A percentile compares a stretch with the other conserved stretches of the same genome.
These are phyloP conservation scores for Acanthochromis polyacanthus DNA, from an alignment of 2,113 vertebrate genomes.

Conservation along the genomic window DNA sequence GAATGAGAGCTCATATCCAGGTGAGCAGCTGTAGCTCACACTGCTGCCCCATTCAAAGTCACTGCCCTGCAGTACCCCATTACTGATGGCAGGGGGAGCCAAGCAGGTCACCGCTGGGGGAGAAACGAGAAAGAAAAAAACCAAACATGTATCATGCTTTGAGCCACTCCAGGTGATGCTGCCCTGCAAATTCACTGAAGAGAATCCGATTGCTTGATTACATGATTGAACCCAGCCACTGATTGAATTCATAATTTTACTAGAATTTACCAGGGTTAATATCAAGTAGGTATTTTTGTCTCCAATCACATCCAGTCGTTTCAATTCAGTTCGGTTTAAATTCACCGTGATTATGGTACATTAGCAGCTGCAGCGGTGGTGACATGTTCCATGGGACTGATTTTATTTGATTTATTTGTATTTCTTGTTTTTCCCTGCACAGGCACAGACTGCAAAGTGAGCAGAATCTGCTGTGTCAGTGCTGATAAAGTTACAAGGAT, in stretches of 20 bases:
- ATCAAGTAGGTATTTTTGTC: not conserved
- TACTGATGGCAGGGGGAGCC: slow-evolving; percentile 91
- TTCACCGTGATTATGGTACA: not conserved
- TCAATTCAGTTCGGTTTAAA: slow-evolving; percentile 4
- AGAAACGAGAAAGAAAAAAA: slow-evolving; percentile 28
- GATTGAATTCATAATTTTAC: slow-evolving; percentile 16
- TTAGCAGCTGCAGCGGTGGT: slow-evolving; percentile 7
- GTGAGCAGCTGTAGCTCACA: slow-evolving; percentile 95
- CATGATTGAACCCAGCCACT: not conserved
- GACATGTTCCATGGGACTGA: not conserved
- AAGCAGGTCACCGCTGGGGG: slow-evolving; percentile 92
- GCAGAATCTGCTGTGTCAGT: slow-evolving; percentile 18
- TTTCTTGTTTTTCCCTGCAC: slow-evolving; percentile 11
- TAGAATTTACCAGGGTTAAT: not conserved
- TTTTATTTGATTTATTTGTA: slow-evolving; percentile 1
- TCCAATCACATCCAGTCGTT: not conserved
- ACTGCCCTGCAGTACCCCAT: slow-evolving; percentile 94
- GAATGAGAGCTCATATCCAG: slow-evolving; percentile 97
- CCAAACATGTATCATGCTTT: not conserved
- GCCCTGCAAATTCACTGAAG: not conserved
- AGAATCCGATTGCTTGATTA: not conserved
- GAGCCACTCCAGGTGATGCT: slow-evolving; percentile 18
- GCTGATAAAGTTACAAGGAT: not conserved
- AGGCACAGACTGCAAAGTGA: not conserved
- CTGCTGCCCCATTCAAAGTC: slow-evolving; percentile 98